A percentile compares a stretch with the other conserved stretches of the same genome.
Conservation (phyloP, 1,140 invertebrate species). For the Aradophagus sp. region DNA sequence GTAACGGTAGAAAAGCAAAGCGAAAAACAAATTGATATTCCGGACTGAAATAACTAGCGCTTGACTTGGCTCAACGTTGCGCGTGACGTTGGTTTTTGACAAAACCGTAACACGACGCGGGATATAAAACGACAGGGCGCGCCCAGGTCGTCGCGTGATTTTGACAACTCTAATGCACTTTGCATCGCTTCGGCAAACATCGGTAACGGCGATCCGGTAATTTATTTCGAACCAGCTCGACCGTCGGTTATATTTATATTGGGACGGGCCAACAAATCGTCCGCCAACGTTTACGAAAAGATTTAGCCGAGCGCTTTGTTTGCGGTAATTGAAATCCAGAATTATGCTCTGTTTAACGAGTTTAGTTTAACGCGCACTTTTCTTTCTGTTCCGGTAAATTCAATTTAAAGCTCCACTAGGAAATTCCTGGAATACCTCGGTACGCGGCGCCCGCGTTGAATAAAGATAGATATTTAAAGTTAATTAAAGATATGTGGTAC, state of each 20-base stretch:
- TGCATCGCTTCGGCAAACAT: slow-evolving; percentile 35
- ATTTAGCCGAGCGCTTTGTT: slow-evolving; percentile 38
- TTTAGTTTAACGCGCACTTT: slow-evolving; percentile 31
- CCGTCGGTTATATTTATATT: slow-evolving; percentile 41
- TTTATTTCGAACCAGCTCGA: slow-evolving; percentile 36
- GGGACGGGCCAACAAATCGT: slow-evolving; percentile 13
- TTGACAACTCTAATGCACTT: slow-evolving; percentile 46
- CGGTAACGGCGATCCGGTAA: slow-evolving; percentile 31
- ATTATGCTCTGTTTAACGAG: slow-evolving; percentile 45
- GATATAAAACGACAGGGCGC: slow-evolving; percentile 15
- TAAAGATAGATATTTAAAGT: too few species aligned
- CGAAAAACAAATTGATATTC: slow-evolving; percentile 18
- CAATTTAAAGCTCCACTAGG: slow-evolving; percentile 28
- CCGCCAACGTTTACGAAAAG: slow-evolving; percentile 44
- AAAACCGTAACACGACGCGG: slow-evolving; percentile 12
- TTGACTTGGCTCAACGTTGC: slow-evolving; percentile 3
- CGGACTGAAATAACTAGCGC: slow-evolving; percentile 16
- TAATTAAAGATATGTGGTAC: too few species aligned
- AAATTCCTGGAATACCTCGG: too few species aligned
- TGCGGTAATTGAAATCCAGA: slow-evolving; percentile 39
- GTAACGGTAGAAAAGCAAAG: neutral
- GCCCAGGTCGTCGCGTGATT: slow-evolving; percentile 25
- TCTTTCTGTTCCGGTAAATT: slow-evolving; percentile 18
- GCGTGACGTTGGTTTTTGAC: slow-evolving; percentile 35
- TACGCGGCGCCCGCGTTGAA: too few species aligned